Evolutionary conservation across 2,797 vertebrate genomes (phyloP), one percentile per base, ranked within the genome.

Genomic region (Schizopygopsis malacanthus): DNA sequence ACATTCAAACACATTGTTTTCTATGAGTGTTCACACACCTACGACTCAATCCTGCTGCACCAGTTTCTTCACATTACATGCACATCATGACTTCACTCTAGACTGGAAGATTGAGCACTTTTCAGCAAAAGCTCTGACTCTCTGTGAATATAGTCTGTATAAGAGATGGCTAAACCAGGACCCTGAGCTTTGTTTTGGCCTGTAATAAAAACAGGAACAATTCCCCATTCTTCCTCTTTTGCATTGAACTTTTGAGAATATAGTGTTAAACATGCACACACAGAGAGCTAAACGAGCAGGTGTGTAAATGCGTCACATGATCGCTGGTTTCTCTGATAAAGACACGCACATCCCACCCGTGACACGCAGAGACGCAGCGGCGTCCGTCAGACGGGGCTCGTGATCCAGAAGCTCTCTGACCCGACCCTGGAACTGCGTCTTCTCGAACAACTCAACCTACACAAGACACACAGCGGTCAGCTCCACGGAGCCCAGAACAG

Each of bases 281-380:
- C 0, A 39, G 61, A 41, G 4, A 41, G 10, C 37, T 22, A 41
- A 70, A 41, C 39, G 8, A 39, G 18, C 18, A 47, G 4, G 10
- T 63, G 0, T 69, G 7, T 47, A 50, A 73, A 33, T 87, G 12
- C 25, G 41, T 33, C 10, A 28, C 25, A 28, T 2, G 25, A 52
- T 65, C 13, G 13, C 25, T 33, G 63, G 20, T 56, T 20, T 20
- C 18, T 20, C 6, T 20, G 54, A 7, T 12, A 61, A 65, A 67
- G 15, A 70, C 77, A 96, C 96, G 96, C 91, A 97, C 97, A 96
- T 91, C 93, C 97, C 97, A 84, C 96, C 96, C 54, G 95, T 84
- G 43, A 97, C 95, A 88, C 93, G 92, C 2, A 97, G 87, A 39
- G 97, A 97, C 85, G 94, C 93, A 52, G 95, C 91, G 86, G 92